Evolutionary conservation across 1,140 invertebrate species (phyloP).

Genomic region (Phortica variegata): DNA sequence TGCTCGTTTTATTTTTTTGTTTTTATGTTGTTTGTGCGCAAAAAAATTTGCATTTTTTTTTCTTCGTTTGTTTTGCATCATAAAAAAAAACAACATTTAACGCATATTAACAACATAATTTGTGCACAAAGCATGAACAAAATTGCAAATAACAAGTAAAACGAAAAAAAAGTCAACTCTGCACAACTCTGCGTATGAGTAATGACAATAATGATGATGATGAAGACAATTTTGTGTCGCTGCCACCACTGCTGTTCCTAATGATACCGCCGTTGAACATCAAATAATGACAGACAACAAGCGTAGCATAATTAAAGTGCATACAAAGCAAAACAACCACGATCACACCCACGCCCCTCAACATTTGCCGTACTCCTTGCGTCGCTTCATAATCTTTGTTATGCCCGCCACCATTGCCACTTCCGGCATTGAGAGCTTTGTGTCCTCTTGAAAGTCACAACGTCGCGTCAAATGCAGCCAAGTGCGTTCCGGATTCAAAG

Average conservation of each 20-base stretch:
- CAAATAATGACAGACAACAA: too few species aligned
- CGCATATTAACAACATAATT: constrained; percentile 24
- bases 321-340: too few species aligned
- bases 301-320: too few species aligned
- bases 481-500: constrained; percentile 59
- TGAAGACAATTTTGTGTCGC: too few species aligned
- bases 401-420: constrained; percentile 55
- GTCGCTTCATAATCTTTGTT: constrained; percentile 49
- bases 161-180: too few species aligned
- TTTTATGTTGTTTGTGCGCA: constrained; percentile 20
- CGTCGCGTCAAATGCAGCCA: constrained; percentile 60
- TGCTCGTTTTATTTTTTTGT: constrained; percentile 22
- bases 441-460: constrained; percentile 60
- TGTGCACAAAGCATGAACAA: constrained; percentile 14
- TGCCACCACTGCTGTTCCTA: too few species aligned
- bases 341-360: too few species aligned
- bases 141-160: too few species aligned
- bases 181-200: constrained; percentile 9
- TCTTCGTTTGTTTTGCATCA: constrained; percentile 41
- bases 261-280: too few species aligned
- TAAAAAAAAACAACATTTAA: constrained; percentile 13
- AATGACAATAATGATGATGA: constrained; percentile 29
- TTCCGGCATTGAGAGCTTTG: constrained; percentile 51
- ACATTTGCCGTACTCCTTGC: constrained; percentile 43
- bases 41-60: constrained; percentile 26